phyloP scores from a whole-genome alignment of 1,140 invertebrate species.

The Pseudobourletiella spinata region DNA sequence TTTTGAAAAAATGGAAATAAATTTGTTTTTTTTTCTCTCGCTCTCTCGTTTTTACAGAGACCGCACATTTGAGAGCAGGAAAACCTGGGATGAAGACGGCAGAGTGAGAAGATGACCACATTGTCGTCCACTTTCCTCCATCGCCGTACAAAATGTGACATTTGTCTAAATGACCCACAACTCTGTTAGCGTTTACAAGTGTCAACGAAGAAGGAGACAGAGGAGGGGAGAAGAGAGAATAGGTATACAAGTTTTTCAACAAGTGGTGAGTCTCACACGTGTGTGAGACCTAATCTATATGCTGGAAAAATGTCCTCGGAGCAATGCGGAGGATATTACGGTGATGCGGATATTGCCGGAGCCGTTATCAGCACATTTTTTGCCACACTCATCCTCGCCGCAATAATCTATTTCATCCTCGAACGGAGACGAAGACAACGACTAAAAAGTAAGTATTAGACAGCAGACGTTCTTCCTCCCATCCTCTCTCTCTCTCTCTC shows the following conservation, averaged over 20 bases:
- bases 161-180: neutral
- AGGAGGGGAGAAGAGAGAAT: neutral
- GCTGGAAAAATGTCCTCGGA: conserved; percentile 9
- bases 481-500: too few relatives aligned
- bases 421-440: conserved; percentile 32
- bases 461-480: too few relatives aligned
- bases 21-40: neutral
- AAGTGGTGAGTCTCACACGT: neutral
- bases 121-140: neutral
- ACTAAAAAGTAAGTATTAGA: conserved; percentile 29
- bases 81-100: too few relatives aligned
- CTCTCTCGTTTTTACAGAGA: neutral
- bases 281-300: neutral
- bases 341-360: conserved; percentile 45
- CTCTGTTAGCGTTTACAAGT: neutral
- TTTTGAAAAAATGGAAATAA: too few relatives aligned
- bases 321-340: conserved; percentile 37
- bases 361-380: conserved; percentile 50
- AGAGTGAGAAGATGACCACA: neutral
- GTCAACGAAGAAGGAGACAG: neutral
- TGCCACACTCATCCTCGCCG: conserved; percentile 43
- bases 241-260: neutral
- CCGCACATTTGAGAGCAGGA: too few relatives aligned
- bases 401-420: conserved; percentile 42
- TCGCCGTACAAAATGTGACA: neutral